Evolutionary conservation across 2,113 vertebrate species (phyloP), one percentile per base, ranked within the genome.

Genomic region (Mesoclemmys tuberculata): DNA sequence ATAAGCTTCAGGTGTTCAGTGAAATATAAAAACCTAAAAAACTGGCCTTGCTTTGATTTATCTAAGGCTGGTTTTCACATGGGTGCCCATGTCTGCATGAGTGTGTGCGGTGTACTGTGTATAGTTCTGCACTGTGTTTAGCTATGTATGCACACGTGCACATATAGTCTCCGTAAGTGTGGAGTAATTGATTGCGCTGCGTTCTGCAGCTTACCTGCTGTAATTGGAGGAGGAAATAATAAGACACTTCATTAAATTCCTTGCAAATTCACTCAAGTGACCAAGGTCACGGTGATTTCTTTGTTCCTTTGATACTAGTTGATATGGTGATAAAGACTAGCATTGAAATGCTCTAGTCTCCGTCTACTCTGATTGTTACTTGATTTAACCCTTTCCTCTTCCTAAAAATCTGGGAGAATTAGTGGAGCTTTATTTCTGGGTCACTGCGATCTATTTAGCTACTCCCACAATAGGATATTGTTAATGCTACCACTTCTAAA

Each of bases 81-180:
- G 92, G 44, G 0, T 49, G 79, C 85, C 75, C 68, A 44, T 44
- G 41, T 24, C 44, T 44, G 24, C 10, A 0, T 51, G 88, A 24
- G 74, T 27, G 44, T 27, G 74, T 44, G 26, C 1, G 5, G 8
- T 8, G 9, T 1, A 4, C 38, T n/a, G 71, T 26, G 41, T 44
- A 24, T 41, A 3, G 38, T 41, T 75, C 41, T 41, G 38, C 71
- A 13, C 51, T 0, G 2, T 0, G 2, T 3, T 71, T 3, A 14
- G 85, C 21, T 4, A 77, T 19, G 0, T 4, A 10, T 55, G 55
- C 8, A 80, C 0, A 64, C 0, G 1, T 0, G 4, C 0, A 7
- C 8, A 8, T 31, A 52, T 22, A 35, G 3, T 35, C 61, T 48
- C 86, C 44, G 31, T 46, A 4, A 7, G 0, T 29, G 4, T 64